Base-by-base conservation (phyloP, 1,140 invertebrate species). In the Sipha flava region DNA sequence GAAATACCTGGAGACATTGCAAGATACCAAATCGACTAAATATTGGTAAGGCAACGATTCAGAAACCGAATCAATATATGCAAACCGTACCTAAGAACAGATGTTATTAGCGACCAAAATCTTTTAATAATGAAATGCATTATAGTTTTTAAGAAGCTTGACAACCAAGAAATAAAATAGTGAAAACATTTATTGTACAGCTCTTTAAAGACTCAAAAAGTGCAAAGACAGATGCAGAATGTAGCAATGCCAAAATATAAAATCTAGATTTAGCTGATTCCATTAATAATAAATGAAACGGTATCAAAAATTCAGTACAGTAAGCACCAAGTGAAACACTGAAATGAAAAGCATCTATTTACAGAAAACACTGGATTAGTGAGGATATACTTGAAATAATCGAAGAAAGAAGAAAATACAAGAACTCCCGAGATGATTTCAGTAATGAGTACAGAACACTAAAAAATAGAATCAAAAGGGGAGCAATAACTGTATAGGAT, bases 21-120 rank as follows among this genome's bases (percentile, higher is more conserved):
- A 57, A 79, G 75, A 79, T 79, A 57, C 14, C 75, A 79, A 34
- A 79, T 79, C 16, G 75, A 79, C 37, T 79, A 79, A 21, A 79
- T 79, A 26, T 40, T 79, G 21, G 37, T 79, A 79, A 59, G 37
- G 18, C 16, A 79, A 4, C 47, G 75, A 59, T 79, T 57, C n/a
- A 79, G 34, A 43, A 43, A 43, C 40, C 40, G 14, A 6, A 43
- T 43, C 40, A 7, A 43, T 12, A 43, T 7, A 43, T 49, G 52
- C 52, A 37, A 79, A 79, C 59, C 45, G 2, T 57, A 57, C 23
- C 54, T 7, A 26, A 7, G 54, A 23, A 10, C 26, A 2, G 54
- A 29, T 18, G 10, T 26, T 26, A 14, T 29, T 18, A 57, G 54
- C 40, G 9, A 43, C 40, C 40, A 43, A 7, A 43, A 43, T 43